Evolutionary conservation across 64 coral and sea anemone genomes (phyloP).

Genomic region (Exaiptasia diaphana): DNA sequence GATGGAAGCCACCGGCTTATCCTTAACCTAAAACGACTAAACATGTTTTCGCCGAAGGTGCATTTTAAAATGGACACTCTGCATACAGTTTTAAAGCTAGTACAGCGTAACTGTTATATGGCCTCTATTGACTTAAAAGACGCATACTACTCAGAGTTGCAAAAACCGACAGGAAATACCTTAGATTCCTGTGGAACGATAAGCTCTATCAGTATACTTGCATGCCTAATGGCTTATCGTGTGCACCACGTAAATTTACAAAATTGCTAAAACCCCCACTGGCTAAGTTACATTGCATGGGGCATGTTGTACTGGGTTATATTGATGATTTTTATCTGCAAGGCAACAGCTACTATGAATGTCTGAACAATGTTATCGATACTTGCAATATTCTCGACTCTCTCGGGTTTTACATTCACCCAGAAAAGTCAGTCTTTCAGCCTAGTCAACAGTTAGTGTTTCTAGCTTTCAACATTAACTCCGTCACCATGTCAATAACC

Average conservation of each 20-base stretch:
- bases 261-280: conserved; percentile 22
- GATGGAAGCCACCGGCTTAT: conserved; percentile 30
- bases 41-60: neutral
- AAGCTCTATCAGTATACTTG: conserved; percentile 14
- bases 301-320: conserved; percentile 4
- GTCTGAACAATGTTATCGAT: conserved; percentile 7
- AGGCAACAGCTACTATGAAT: conserved; percentile 17
- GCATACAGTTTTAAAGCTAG: conserved; percentile 1
- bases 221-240: neutral
- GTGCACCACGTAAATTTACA: neutral
- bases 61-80: conserved; percentile 58
- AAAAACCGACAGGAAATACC: conserved; percentile 7
- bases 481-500: conserved; percentile 12
- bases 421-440: conserved; percentile 16
- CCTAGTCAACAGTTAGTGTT: neutral
- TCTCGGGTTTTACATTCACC: conserved; percentile 12
- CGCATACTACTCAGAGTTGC: conserved; percentile 19
- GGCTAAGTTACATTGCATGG: neutral
- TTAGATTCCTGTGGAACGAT: conserved; percentile 14
- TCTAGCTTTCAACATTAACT: conserved; percentile 22
- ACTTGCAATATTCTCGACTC: neutral
- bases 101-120: conserved; percentile 26
- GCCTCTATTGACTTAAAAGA: conserved; percentile 28
- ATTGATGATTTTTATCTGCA: conserved; percentile 21
- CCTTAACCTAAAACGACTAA: conserved; percentile 32